Conservation (phyloP, 2,888 invertebrate genomes). For the Pollenia angustigena region DNA sequence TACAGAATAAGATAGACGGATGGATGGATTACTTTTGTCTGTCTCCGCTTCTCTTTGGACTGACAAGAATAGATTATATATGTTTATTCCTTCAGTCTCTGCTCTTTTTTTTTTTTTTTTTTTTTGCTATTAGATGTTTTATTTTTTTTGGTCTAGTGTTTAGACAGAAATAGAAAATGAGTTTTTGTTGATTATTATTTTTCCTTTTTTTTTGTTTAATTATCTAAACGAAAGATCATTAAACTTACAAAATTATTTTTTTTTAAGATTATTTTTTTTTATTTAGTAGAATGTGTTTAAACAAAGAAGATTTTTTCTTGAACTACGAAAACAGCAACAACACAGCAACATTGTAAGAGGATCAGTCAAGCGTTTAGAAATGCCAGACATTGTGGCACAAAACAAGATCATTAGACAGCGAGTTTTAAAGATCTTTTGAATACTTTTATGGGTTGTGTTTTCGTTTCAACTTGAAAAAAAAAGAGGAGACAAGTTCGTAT, state of each 20-base stretch:
- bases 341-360: constrained; percentile 23
- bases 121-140: not conserved
- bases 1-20: not conserved
- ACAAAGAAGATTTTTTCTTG: constrained; percentile 30
- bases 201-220: constrained; percentile 27
- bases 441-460: constrained; percentile 13
- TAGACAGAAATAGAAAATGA: constrained; percentile 43
- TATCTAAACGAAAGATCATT: constrained; percentile 64
- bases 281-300: constrained; percentile 34
- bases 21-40: constrained; percentile 28
- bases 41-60: not conserved
- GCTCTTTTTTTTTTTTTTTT: not conserved
- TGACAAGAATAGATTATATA: not conserved
- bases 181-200: not conserved
- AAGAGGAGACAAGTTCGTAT: not conserved
- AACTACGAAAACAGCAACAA: constrained; percentile 9
- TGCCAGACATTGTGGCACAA: constrained; percentile 75
- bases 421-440: not conserved
- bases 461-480: not conserved
- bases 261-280: constrained; percentile 51
- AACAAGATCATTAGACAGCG: constrained; percentile 44
- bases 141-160: constrained; percentile 12
- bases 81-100: not conserved
- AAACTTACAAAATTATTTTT: constrained; percentile 62
- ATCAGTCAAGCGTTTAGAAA: constrained; percentile 68